Evolutionary conservation across 2,797 vertebrate genomes (phyloP), one percentile per base, ranked within the genome.

Genomic region (Steatocranus sp.): DNA sequence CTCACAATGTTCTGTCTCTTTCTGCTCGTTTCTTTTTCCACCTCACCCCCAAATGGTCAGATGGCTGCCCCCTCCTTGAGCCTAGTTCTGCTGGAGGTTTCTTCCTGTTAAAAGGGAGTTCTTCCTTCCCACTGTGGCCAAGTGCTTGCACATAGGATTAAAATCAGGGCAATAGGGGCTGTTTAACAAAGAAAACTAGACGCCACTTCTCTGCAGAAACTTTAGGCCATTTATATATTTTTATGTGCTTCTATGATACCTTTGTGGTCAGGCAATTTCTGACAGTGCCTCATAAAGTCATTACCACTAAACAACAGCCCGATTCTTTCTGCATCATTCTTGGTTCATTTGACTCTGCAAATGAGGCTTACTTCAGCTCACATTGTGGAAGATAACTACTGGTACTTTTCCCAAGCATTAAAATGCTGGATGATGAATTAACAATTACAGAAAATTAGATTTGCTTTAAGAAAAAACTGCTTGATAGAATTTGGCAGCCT

Each of bases 301-400:
- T 49, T 75, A 81, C 43, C 15, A 49, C 80, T 34, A 76, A 70
- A 54, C 58, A 76, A 54, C 58, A 82, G 32, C 15, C 27, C 3
- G 27, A 54, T 81, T 49, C 73, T 81, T 41, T 63, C n/a, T 6
- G 18, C 23, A 75, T 68, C 34, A n/a, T 82, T n/a, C 25, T 66
- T 66, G 74, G 53, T 73, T 81, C 43, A 81, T 81, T 56, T 58
- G 51, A 75, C 70, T 61, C 68, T 3, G 25, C 30, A 58, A 70
- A 38, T 36, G 43, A 10, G 74, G 68, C 53, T 61, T 74, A 38
- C 46, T 63, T 63, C 53, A 83, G 46, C 20, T 18, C 51, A 76
- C 23, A 53, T 14, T 27, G 8, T 38, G 8, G 30, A 54, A 48
- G n/a, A 61, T 18, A 73, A 76, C n/a, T 49, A 48, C 18, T 10